Conservation (phyloP, 2,888 invertebrate species). For the Apodemia mormo region DNA sequence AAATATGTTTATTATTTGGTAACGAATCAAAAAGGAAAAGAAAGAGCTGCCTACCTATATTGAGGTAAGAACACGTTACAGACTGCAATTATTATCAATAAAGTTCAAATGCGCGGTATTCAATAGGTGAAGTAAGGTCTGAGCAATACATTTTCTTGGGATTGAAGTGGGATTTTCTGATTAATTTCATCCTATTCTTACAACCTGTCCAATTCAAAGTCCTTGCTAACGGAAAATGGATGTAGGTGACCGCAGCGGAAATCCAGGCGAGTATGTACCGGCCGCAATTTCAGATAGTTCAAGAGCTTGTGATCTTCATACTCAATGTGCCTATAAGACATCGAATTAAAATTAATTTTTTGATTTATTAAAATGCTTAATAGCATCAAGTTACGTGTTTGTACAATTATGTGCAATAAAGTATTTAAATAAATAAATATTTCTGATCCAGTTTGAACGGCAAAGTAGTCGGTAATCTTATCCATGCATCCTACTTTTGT, state of each 20-base stretch:
- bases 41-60: no score
- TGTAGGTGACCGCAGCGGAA: slow-evolving; percentile 70
- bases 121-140: slow-evolving; percentile 12
- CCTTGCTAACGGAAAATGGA: slow-evolving; percentile 51
- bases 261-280: slow-evolving; percentile 51
- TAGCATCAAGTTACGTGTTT: no score
- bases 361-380: no score
- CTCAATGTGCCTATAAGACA: background rate
- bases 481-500: no score
- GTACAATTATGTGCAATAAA: no score
- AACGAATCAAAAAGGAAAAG: no score
- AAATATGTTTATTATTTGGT: no score
- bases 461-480: no score
- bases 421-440: no score
- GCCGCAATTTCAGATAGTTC: slow-evolving; percentile 38
- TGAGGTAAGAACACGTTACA: background rate
- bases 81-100: slow-evolving; percentile 17
- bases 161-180: slow-evolving; percentile 28
- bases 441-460: no score
- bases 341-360: no score
- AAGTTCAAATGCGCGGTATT: slow-evolving; percentile 5
- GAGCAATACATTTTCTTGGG: slow-evolving; percentile 20
- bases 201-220: slow-evolving; percentile 42
- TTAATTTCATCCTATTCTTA: slow-evolving; percentile 34
- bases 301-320: background rate